These are phyloP conservation scores for Poeciliopsis prolifica DNA, from an alignment of 2,113 vertebrate genomes.

Conservation along the genomic window DNA sequence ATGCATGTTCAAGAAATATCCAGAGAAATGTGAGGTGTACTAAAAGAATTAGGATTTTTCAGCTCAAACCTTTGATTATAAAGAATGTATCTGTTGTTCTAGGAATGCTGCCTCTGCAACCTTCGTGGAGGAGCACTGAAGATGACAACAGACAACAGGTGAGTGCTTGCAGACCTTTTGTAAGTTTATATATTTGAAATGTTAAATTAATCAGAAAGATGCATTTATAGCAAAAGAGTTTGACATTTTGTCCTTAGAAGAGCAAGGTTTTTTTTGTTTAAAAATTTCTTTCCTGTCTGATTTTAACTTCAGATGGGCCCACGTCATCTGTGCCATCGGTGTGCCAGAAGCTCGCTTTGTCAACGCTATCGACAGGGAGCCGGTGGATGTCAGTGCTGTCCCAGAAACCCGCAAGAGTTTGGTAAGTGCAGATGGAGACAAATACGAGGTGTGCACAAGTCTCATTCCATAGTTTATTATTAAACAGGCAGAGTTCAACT, in stretches of 20 bases:
- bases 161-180: slow-evolving; percentile 13
- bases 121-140: slow-evolving; percentile 94
- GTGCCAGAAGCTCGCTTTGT: slow-evolving; percentile 92
- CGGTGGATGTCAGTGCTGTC: slow-evolving; percentile 89
- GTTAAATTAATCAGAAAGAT: neutral
- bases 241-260: neutral
- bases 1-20: neutral
- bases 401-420: slow-evolving; percentile 92
- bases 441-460: neutral
- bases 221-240: neutral
- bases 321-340: slow-evolving; percentile 93
- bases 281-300: neutral
- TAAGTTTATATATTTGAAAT: neutral
- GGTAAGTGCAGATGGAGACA: slow-evolving; percentile 74
- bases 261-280: neutral
- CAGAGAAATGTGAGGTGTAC: neutral
- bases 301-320: slow-evolving; percentile 86
- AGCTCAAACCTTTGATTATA: neutral
- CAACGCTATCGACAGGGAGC: slow-evolving; percentile 87
- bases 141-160: slow-evolving; percentile 90
- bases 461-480: neutral
- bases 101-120: slow-evolving; percentile 97
- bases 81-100: neutral
- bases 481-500: neutral
- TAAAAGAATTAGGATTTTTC: neutral